Percentiles rank a stretch among this genome's conserved stretches.
These are phyloP conservation scores for Harpagoxenus sublaevis DNA, from an alignment of 2,888 invertebrate genomes.

Conservation along the genomic window DNA sequence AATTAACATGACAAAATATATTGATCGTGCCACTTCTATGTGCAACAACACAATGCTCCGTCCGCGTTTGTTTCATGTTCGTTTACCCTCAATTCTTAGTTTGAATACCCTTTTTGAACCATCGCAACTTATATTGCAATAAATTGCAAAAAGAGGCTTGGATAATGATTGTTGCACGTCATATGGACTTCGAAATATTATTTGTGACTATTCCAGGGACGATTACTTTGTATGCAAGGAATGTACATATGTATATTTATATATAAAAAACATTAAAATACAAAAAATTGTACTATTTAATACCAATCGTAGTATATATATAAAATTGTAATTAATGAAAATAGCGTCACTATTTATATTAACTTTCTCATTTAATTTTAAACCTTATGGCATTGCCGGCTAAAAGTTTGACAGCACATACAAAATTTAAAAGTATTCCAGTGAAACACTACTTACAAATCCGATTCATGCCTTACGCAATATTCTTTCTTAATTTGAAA, in stretches of 20 bases:
- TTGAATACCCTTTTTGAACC: constrained; percentile 34
- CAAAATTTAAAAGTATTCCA: too few relatives aligned
- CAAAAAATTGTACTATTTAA: background rate
- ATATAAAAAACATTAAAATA: background rate
- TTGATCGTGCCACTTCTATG: background rate
- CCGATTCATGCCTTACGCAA: too few relatives aligned
- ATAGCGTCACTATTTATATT: background rate
- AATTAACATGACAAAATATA: constrained; percentile 29
- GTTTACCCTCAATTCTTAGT: constrained; percentile 44
- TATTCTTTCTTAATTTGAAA: too few relatives aligned
- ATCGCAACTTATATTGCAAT: background rate
- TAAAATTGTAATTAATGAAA: background rate
- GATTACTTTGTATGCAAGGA: background rate
- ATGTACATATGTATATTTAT: too few relatives aligned
- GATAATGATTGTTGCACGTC: background rate
- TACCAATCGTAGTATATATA: background rate
- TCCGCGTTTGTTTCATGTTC: constrained; percentile 27
- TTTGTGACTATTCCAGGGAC: background rate
- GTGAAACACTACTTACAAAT: too few relatives aligned
- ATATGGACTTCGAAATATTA: background rate
- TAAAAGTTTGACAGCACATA: too few relatives aligned
- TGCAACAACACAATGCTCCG: background rate
- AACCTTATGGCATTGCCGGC: too few relatives aligned
- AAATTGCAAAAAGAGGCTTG: background rate
- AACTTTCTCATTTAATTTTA: background rate